A percentile compares a stretch with the other conserved stretches of the same genome.
These are phyloP conservation scores for Pocota personata DNA, from an alignment of 2,888 invertebrate genomes.

Conservation along the genomic window DNA sequence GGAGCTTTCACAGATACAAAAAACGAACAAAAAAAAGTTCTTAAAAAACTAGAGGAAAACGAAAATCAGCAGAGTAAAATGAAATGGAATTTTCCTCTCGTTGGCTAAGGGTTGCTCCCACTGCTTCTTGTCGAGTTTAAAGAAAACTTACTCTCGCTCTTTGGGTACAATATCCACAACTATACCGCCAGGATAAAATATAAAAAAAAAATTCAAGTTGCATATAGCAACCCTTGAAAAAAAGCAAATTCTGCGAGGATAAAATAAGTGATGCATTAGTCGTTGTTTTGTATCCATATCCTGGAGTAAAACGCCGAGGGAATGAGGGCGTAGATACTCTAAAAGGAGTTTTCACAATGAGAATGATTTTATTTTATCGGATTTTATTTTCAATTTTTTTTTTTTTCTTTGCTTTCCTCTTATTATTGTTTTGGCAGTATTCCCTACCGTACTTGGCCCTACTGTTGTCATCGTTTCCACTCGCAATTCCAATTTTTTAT, in stretches of 20 bases:
- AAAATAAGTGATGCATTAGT: conserved; percentile 70
- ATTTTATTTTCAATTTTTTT: conserved; percentile 48
- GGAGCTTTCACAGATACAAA: conserved; percentile 44
- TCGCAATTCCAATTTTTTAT: conserved; percentile 44
- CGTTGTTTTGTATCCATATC: conserved; percentile 68
- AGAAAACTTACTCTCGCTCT: conserved; percentile 11
- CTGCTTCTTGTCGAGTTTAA: background rate
- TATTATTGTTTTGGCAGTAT: background rate
- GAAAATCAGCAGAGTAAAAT: conserved; percentile 65
- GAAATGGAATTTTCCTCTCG: conserved; percentile 57
- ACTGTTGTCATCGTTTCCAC: conserved; percentile 52
- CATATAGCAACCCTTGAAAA: conserved; percentile 39
- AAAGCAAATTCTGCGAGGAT: conserved; percentile 16
- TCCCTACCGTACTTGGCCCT: conserved; percentile 21
- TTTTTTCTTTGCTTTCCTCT: background rate
- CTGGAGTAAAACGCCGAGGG: conserved; percentile 46
- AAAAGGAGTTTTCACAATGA: conserved; percentile 44
- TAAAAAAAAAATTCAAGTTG: conserved; percentile 54
- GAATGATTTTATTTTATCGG: conserved; percentile 69
- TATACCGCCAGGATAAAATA: conserved; percentile 45
- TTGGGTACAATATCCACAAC: conserved; percentile 27
- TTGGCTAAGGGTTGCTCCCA: background rate
- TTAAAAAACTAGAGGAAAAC: conserved; percentile 38
- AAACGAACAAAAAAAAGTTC: background rate
- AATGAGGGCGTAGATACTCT: conserved; percentile 47